phyloP scores from a whole-genome alignment of 2,888 invertebrate species.

The Trichopria drosophilae region DNA sequence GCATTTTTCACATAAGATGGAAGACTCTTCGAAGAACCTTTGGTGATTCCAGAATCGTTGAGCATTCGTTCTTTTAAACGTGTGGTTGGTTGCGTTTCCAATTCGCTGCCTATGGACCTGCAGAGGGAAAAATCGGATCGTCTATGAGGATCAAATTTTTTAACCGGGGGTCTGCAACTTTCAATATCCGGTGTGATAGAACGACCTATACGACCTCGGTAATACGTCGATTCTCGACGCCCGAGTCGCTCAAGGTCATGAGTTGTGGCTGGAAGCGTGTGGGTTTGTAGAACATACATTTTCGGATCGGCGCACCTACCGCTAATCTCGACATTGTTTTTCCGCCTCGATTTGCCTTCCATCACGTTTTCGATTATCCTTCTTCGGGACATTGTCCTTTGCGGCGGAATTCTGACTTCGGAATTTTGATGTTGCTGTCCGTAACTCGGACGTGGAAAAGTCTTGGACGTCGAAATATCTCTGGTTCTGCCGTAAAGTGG shows the following conservation, averaged over 20 bases:
- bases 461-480: no score
- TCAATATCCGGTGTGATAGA: neutral
- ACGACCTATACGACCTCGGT: constrained; percentile 1
- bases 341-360: constrained; percentile 31
- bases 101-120: neutral
- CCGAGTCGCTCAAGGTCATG: neutral
- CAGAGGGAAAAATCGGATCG: no score
- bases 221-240: neutral
- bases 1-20: constrained; percentile 46
- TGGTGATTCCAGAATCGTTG: constrained; percentile 3
- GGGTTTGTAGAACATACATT: neutral
- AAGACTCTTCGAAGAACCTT: constrained; percentile 43
- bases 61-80: neutral
- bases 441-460: no score
- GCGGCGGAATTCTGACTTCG: no score
- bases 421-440: no score
- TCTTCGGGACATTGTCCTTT: constrained; percentile 48
- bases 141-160: no score
- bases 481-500: no score
- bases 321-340: constrained; percentile 5
- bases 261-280: constrained; percentile 1
- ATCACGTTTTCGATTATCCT: constrained; percentile 49
- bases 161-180: neutral
- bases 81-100: neutral
- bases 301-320: neutral